Conservation (phyloP, 2,797 vertebrate species). For the Chromobotia macracanthus region DNA sequence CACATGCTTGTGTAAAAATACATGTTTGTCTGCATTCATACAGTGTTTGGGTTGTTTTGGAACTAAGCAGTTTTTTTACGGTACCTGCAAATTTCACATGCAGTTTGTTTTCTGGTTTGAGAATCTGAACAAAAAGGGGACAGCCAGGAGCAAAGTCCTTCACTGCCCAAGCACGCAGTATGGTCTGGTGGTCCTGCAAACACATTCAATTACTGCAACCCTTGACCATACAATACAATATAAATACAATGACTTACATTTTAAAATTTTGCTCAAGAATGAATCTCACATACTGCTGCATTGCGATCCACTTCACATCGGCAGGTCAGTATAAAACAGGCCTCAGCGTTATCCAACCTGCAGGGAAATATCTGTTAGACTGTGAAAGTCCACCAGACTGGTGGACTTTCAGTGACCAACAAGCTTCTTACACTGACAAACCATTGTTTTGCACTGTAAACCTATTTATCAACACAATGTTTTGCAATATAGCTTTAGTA, state of each 20-base stretch:
- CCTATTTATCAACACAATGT: too few relatives aligned
- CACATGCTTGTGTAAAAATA: not conserved
- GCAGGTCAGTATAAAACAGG: slow-evolving; percentile 94
- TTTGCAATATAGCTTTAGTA: too few relatives aligned
- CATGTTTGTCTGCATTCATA: not conserved
- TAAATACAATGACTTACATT: not conserved
- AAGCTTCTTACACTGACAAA: not conserved
- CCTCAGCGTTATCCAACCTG: slow-evolving; percentile 94
- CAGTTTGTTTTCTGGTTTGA: slow-evolving; percentile 94
- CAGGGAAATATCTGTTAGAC: slow-evolving; percentile 12
- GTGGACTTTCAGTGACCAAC: too few relatives aligned
- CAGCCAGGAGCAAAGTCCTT: slow-evolving; percentile 95
- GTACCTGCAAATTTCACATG: slow-evolving; percentile 94
- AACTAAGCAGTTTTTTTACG: not conserved
- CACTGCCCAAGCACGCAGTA: slow-evolving; percentile 93
- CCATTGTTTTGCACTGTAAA: too few relatives aligned
- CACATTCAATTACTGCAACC: not conserved
- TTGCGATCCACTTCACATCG: slow-evolving; percentile 91
- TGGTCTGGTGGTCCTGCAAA: slow-evolving; percentile 91
- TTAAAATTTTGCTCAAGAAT: not conserved
- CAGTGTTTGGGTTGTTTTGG: not conserved
- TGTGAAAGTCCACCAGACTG: too few relatives aligned
- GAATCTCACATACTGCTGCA: slow-evolving; percentile 80
- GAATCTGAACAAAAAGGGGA: slow-evolving; percentile 91
- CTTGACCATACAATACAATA: not conserved